Base-by-base conservation (phyloP, 2,797 vertebrate genomes). In the Poliocrania exsul region DNA sequence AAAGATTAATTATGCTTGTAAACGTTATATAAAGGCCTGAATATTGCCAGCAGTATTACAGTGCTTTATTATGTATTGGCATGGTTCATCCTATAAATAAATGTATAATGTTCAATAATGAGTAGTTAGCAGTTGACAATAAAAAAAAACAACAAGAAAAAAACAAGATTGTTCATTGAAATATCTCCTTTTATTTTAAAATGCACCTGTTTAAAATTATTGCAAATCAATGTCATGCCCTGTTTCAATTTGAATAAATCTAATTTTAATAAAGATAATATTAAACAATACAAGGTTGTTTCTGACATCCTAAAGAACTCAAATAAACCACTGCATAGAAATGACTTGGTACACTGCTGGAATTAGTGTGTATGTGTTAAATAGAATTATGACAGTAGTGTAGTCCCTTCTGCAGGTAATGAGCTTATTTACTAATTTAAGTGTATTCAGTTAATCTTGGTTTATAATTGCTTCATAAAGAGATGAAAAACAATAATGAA, bases 1-100 rank as follows among this genome's bases (percentile, higher is more conserved):
- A 81, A 89, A 87, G 92, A 95, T 95, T 92, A 94, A 95, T 86
- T 95, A 40, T 92, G 79, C 87, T 93, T 93, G 84, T 95, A 94
- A 97, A 93, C 88, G 78, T 94, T 93, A 82, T 75, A 82, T 89
- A 93, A 92, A 94, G 73, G 61, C 64, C 83, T 87, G 81, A 57
- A 57, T 92, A 80, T 77, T 95, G 65, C 86, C 61, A 85, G 53
- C 74, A 86, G 19, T 82, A 80, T 90, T 92, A 44, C 31, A 78
- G 25, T 79, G 54, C 64, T 93, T 92, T 95, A 89, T 88, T 95
- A 86, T 49, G 26, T 93, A 88, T 96, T 94, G 86, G 14, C 26
- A 21, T 67, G 49, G 35, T 72, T 95, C 83, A 66, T 79, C 66
- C 70, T 90, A 47, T 69, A 97, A 92, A 78, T 89, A 97, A 82